These are phyloP conservation scores for Pardalotus punctatus DNA, from an alignment of 2,113 vertebrate species.

Conservation along the genomic window DNA sequence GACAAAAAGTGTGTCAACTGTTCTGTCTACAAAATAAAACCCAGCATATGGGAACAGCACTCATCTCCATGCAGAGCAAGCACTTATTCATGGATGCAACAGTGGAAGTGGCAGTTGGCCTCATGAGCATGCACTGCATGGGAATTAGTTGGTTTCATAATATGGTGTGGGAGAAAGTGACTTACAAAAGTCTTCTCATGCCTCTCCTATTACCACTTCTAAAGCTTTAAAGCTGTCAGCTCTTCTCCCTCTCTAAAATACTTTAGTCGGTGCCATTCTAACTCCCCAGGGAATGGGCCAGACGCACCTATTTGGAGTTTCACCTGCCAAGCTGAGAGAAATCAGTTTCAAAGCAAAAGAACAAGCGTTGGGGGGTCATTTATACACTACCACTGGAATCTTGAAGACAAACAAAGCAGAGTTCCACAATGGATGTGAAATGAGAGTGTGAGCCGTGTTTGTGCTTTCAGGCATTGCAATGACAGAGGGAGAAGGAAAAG, in stretches of 20 bases:
- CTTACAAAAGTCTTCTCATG: conserved; percentile 69
- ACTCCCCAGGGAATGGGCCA: conserved; percentile 36
- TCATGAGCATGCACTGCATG: conserved; percentile 65
- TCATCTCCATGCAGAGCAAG: conserved; percentile 44
- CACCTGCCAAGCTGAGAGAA: conserved; percentile 67
- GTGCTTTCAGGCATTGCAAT: conserved; percentile 12
- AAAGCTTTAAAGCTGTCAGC: conserved; percentile 72
- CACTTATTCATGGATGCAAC: conserved; percentile 59
- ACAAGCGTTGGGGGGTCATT: conserved; percentile 57
- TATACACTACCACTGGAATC: conserved; percentile 14
- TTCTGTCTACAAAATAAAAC: conserved; percentile 59
- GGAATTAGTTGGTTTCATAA: conserved; percentile 71
- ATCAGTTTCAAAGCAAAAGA: conserved; percentile 60
- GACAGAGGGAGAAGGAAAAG: neutral
- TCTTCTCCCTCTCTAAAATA: conserved; percentile 67
- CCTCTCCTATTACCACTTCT: conserved; percentile 69
- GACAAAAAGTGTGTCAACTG: conserved; percentile 60
- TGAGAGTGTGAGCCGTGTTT: neutral
- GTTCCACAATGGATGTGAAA: neutral
- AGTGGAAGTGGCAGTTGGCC: conserved; percentile 69
- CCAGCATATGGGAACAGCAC: conserved; percentile 59
- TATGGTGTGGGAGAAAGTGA: conserved; percentile 62
- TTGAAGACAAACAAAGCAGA: conserved; percentile 55
- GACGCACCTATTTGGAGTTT: conserved; percentile 55
- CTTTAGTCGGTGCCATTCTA: conserved; percentile 52